These are phyloP conservation scores for Chaunax sp. DNA, from an alignment of 2,797 vertebrate genomes.

Conservation along the genomic window DNA sequence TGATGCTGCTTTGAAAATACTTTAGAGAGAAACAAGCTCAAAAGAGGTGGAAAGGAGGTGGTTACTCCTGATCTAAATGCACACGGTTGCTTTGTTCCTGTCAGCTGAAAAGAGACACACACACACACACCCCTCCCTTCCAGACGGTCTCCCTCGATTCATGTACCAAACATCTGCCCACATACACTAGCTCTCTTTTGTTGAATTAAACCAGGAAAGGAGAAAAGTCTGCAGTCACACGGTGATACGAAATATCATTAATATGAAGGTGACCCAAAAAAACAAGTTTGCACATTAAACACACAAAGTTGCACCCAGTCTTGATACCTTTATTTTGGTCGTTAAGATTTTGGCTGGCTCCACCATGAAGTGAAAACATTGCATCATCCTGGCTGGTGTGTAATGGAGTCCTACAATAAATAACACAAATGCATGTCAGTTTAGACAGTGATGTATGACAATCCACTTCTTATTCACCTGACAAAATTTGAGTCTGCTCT, in stretches of 20 bases:
- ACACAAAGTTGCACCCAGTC: neutral
- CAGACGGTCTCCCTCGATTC: constrained; percentile 6
- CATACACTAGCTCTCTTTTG: constrained; percentile 4
- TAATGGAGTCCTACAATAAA: constrained; percentile 29
- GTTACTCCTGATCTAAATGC: constrained; percentile 68
- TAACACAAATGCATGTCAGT: constrained; percentile 15
- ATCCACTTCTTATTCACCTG: neutral
- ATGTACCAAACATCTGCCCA: constrained; percentile 12
- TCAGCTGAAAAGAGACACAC: constrained; percentile 50
- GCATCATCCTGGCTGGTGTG: constrained; percentile 79
- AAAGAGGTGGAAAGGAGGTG: constrained; percentile 26
- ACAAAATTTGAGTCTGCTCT: neutral
- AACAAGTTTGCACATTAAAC: constrained; percentile 41
- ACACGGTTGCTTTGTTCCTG: constrained; percentile 38
- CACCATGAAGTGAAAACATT: constrained; percentile 86
- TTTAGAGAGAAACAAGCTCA: constrained; percentile 42
- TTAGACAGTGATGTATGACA: neutral
- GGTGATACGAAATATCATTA: constrained; percentile 12
- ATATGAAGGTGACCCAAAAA: constrained; percentile 34
- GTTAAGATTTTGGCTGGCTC: constrained; percentile 84
- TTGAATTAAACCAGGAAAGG: constrained; percentile 14
- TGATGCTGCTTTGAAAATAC: constrained; percentile 14
- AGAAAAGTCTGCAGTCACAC: constrained; percentile 7
- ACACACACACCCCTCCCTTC: constrained; percentile 8
- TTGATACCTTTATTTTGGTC: constrained; percentile 81